These are phyloP conservation scores for Acrocephalus arundinaceus DNA, from an alignment of 2,113 vertebrate genomes.

Conservation along the genomic window DNA sequence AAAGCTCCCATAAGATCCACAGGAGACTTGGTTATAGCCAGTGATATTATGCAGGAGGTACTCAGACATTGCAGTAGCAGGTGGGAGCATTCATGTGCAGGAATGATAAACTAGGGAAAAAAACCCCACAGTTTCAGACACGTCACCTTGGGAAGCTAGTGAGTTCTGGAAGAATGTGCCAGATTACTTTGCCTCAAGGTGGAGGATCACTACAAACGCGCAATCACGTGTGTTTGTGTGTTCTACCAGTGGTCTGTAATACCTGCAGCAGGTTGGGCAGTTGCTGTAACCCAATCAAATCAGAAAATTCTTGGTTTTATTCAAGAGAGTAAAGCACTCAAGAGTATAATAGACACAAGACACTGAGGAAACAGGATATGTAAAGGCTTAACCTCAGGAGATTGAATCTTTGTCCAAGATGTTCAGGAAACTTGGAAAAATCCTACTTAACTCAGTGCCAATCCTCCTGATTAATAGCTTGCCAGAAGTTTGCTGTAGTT, in stretches of 20 bases:
- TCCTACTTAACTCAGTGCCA: not conserved
- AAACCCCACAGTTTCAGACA: not conserved
- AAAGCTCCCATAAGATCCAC: not conserved
- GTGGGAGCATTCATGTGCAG: not conserved
- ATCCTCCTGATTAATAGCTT: not conserved
- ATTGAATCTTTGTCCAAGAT: not conserved
- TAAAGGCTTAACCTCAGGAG: not conserved
- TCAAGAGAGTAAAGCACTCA: not conserved
- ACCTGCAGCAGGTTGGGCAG: not conserved
- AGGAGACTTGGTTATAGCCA: not conserved
- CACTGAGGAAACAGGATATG: not conserved
- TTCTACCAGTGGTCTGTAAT: not conserved
- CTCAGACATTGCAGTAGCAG: not conserved
- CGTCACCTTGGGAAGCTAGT: not conserved
- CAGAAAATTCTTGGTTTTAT: not conserved
- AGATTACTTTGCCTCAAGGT: not conserved
- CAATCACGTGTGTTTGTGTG: not conserved
- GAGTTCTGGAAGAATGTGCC: not conserved
- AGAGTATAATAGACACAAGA: not conserved
- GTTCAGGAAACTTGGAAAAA: not conserved
- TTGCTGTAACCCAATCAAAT: not conserved
- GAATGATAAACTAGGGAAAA: not conserved
- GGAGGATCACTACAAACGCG: not conserved
- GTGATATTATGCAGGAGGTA: not conserved
- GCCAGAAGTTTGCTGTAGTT: not conserved